phyloP scores from a whole-genome alignment of 2,113 vertebrate genomes.

The Brienomyrus brachyistius region DNA sequence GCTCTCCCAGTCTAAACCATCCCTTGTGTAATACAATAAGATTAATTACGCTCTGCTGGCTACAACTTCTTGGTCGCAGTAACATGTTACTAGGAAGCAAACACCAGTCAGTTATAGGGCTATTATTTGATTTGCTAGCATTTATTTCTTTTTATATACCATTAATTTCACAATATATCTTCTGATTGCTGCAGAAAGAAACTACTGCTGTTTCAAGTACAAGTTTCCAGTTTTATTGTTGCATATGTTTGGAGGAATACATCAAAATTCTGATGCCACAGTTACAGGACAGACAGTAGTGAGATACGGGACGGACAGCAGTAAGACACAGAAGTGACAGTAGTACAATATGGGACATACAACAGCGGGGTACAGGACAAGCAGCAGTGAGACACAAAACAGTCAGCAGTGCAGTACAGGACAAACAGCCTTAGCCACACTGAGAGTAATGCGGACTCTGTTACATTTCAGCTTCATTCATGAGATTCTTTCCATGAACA shows the following conservation, averaged over 20 bases:
- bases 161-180: neutral
- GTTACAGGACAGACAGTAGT: neutral
- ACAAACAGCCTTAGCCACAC: neutral
- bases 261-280: neutral
- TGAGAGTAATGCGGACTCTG: neutral
- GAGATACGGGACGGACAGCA: neutral
- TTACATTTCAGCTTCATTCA: neutral
- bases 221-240: neutral
- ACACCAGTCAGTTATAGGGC: neutral
- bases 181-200: neutral
- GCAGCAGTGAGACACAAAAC: no score
- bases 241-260: neutral
- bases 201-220: neutral
- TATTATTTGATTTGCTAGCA: neutral
- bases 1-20: neutral
- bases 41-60: neutral
- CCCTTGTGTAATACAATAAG: neutral
- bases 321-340: no score
- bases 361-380: no score
- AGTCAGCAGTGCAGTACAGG: neutral
- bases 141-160: neutral
- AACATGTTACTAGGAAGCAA: neutral
- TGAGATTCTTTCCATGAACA: neutral
- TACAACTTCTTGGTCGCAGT: neutral
- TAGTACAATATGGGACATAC: neutral